Conservation (phyloP, 2,888 invertebrate genomes). For the Epirrhoe tristata region DNA sequence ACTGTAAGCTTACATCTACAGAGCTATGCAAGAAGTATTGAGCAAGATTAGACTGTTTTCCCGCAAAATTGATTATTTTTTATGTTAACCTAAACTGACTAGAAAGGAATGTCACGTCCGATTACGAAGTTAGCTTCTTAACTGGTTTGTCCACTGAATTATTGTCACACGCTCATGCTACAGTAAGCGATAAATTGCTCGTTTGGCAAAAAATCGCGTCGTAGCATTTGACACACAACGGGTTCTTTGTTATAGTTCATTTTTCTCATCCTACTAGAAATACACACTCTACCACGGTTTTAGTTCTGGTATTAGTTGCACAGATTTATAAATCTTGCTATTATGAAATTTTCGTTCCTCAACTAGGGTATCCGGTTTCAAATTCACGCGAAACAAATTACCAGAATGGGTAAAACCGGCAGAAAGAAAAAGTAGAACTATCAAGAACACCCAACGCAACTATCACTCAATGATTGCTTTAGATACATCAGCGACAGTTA, state of each 20-base stretch:
- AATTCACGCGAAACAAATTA: background rate
- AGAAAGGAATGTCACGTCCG: conserved; percentile 80
- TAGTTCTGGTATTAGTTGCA: background rate
- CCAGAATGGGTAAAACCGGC: background rate
- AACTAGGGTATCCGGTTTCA: background rate
- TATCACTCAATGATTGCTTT: conserved; percentile 28
- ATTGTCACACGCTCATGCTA: conserved; percentile 81
- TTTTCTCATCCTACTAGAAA: background rate
- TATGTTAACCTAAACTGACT: conserved; percentile 68
- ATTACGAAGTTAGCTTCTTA: conserved; percentile 69
- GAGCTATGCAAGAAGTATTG: conserved; percentile 77
- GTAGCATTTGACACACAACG: conserved; percentile 34
- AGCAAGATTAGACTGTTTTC: conserved; percentile 73
- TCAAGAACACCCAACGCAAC: conserved; percentile 15
- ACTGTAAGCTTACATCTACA: conserved; percentile 70
- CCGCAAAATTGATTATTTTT: conserved; percentile 56
- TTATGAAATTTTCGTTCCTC: background rate
- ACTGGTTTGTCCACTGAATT: conserved; percentile 76
- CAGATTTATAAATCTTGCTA: background rate
- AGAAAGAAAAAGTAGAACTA: conserved; percentile 2
- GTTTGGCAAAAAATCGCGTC: conserved; percentile 52
- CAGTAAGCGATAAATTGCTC: conserved; percentile 53
- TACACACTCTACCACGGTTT: background rate
- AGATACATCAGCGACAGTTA: conserved; percentile 32
- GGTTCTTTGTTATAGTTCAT: background rate